These are phyloP conservation scores for Prunella fulvescens DNA, from an alignment of 2,113 vertebrate species.

Conservation along the genomic window DNA sequence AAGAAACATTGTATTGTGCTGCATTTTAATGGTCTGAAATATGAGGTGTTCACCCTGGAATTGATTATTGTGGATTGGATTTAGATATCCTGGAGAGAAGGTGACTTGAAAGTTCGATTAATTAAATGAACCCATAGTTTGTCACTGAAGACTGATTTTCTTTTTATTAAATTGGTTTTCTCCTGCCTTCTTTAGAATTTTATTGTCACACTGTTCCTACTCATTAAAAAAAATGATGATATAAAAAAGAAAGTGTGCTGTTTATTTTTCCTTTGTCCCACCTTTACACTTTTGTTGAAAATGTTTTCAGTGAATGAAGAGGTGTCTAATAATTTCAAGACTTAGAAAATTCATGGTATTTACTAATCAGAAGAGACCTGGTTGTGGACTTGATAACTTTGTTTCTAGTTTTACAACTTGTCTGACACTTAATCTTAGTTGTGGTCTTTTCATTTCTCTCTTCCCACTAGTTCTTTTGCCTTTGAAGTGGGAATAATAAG, in stretches of 20 bases:
- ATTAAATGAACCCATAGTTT: not conserved
- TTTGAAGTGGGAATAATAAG: not conserved
- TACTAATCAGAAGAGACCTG: not conserved
- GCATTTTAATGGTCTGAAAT: conserved; percentile 49
- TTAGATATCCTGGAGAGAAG: conserved; percentile 24
- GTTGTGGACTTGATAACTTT: not conserved
- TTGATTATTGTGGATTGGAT: conserved; percentile 49
- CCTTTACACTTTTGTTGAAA: not conserved
- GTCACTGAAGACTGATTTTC: not conserved
- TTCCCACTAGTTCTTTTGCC: not conserved
- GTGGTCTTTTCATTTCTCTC: not conserved
- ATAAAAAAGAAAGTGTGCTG: not conserved
- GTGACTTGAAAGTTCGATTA: conserved; percentile 47
- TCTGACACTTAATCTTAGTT: not conserved
- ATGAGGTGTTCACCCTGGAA: conserved; percentile 10
- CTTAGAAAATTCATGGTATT: not conserved
- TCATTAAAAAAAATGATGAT: not conserved
- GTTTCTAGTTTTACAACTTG: not conserved
- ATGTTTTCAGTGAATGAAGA: not conserved
- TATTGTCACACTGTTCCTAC: not conserved
- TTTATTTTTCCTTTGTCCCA: not conserved
- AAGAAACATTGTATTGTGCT: not conserved
- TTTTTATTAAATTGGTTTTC: not conserved
- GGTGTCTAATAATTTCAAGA: not conserved
- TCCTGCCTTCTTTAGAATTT: not conserved